These are phyloP conservation scores for Melanostigma gelatinosum DNA, from an alignment of 2,113 vertebrate genomes.

Conservation along the genomic window DNA sequence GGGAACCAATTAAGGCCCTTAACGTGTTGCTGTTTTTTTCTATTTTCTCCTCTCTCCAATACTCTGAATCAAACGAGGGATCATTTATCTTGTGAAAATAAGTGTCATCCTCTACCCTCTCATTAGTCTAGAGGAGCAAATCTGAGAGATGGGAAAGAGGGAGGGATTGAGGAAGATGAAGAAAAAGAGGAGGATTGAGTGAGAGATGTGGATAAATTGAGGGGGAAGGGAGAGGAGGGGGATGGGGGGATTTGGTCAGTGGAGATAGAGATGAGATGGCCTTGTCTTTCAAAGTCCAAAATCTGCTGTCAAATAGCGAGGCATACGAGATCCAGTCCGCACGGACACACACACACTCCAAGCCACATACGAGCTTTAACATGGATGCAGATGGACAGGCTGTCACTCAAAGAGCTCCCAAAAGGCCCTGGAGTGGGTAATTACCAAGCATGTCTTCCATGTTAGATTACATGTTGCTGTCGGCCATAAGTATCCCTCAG, in stretches of 20 bases:
- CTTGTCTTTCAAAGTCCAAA: conserved; percentile 65
- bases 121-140: conserved; percentile 60
- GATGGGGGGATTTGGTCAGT: conserved; percentile 53
- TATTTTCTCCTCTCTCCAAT: conserved; percentile 14
- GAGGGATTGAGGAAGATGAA: conserved; percentile 25
- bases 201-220: conserved; percentile 42
- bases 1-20: conserved; percentile 64
- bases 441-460: conserved; percentile 79
- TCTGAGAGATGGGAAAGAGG: conserved; percentile 29
- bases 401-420: conserved; percentile 76
- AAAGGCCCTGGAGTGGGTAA: conserved; percentile 75
- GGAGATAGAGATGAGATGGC: conserved; percentile 55
- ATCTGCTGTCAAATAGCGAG: conserved; percentile 54
- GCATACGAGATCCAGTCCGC: conserved; percentile 8
- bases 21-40: conserved; percentile 36
- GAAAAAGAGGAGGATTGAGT: conserved; percentile 32
- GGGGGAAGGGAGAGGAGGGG: neutral
- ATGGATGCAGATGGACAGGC: conserved; percentile 76
- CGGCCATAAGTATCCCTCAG: conserved; percentile 72
- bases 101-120: conserved; percentile 62
- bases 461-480: conserved; percentile 82
- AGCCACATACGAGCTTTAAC: conserved; percentile 67
- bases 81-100: conserved; percentile 73
- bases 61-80: conserved; percentile 48
- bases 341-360: conserved; percentile 30